Conservation (phyloP, 1,140 invertebrate species). For the Caenorhabditis remanei region DNA sequence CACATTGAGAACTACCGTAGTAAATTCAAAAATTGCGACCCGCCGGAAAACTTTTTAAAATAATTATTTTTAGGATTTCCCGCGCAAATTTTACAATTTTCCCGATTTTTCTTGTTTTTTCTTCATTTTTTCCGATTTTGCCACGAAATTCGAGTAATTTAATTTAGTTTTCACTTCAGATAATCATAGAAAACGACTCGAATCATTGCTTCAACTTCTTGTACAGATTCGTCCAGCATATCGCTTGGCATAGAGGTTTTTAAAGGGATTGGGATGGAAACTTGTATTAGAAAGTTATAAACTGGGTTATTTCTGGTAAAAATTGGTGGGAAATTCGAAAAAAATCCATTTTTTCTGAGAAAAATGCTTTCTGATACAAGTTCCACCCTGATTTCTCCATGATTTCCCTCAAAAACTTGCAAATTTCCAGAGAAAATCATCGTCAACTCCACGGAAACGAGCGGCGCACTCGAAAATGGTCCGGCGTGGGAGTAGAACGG, state of each 20-base stretch:
- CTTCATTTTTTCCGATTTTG: no score
- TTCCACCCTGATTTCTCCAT: no score
- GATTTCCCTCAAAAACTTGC: neutral
- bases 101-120: neutral
- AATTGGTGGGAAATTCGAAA: no score
- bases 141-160: neutral
- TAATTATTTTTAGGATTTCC: neutral
- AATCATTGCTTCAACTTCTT: neutral
- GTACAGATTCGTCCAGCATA: neutral
- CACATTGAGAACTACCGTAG: neutral
- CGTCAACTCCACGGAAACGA: conserved; percentile 10
- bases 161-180: neutral
- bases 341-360: no score
- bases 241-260: conserved; percentile 4
- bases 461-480: conserved; percentile 42
- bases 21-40: neutral
- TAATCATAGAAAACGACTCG: neutral
- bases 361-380: no score
- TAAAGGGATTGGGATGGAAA: no score
- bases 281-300: no score
- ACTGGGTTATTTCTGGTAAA: no score
- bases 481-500: conserved; percentile 32
- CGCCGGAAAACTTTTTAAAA: neutral
- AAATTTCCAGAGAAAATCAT: neutral
- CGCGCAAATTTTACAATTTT: neutral